A percentile compares a stretch with the other conserved stretches of the same genome.
These are phyloP conservation scores for Rachycentron canadum DNA, from an alignment of 2,797 vertebrate genomes.

Conservation along the genomic window DNA sequence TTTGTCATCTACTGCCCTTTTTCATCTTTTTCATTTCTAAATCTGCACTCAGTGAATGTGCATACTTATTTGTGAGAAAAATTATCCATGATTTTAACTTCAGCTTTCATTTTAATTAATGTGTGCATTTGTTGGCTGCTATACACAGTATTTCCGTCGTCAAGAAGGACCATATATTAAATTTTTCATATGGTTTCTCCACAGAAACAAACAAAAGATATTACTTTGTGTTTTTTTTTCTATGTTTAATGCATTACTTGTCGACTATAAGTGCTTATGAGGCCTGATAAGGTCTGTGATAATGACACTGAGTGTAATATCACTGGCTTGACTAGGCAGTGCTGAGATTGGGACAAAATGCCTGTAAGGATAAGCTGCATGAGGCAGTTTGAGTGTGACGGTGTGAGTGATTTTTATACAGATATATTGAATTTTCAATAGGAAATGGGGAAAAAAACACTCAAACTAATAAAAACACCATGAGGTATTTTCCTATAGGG, in stretches of 20 bases:
- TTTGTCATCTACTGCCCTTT: constrained; percentile 36
- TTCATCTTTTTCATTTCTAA: constrained; percentile 17
- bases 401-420: constrained; percentile 62
- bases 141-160: constrained; percentile 59
- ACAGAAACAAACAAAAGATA: constrained; percentile 82
- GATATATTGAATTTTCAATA: constrained; percentile 84
- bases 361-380: constrained; percentile 70
- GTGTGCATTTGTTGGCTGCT: constrained; percentile 53
- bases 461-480: constrained; percentile 77
- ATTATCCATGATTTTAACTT: constrained; percentile 36
- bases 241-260: constrained; percentile 82
- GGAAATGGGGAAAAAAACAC: constrained; percentile 54
- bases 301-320: constrained; percentile 75
- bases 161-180: constrained; percentile 66
- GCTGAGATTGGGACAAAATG: constrained; percentile 69
- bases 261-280: constrained; percentile 80
- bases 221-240: constrained; percentile 67
- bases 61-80: constrained; percentile 31
- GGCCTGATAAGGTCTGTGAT: constrained; percentile 69
- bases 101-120: constrained; percentile 52
- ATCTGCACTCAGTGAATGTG: constrained; percentile 34
- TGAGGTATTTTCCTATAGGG: constrained; percentile 77
- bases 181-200: constrained; percentile 81
- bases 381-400: constrained; percentile 61
- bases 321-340: constrained; percentile 51